phyloP scores from a whole-genome alignment of 2,797 vertebrate genomes.

The Pseudochirops corinnae region DNA sequence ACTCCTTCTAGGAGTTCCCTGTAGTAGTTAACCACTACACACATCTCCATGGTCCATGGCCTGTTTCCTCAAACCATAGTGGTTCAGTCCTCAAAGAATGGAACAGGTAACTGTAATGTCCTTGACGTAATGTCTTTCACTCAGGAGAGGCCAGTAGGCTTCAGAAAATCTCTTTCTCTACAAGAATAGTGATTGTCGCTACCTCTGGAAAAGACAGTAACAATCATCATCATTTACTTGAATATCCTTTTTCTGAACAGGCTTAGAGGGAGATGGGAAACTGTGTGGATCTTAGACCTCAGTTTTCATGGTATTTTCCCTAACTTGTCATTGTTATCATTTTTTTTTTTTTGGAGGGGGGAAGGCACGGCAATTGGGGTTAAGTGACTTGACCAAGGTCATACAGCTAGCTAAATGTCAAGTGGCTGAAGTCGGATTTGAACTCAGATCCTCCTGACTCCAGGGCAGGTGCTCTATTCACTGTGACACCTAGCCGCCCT shows the following conservation, averaged over 20 bases:
- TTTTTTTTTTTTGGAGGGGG: neutral
- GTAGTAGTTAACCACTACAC: no score
- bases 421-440: no score
- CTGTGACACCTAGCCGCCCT: no score
- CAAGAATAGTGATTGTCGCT: accelerated
- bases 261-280: neutral
- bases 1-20: neutral
- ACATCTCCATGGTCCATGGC: neutral
- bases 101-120: neutral
- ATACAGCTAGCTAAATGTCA: no score
- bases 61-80: accelerated
- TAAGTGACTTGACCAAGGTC: no score
- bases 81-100: neutral
- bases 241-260: slow-evolving; percentile 3
- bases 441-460: no score
- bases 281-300: neutral
- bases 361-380: no score
- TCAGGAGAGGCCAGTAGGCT: neutral
- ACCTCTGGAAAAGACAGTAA: neutral
- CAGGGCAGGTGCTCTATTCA: no score
- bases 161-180: neutral
- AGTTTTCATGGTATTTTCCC: neutral
- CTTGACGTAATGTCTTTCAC: neutral
- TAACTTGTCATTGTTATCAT: neutral
- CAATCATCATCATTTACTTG: neutral